Conservation (phyloP, 2,888 invertebrate species). For the Orchestes rusci region DNA sequence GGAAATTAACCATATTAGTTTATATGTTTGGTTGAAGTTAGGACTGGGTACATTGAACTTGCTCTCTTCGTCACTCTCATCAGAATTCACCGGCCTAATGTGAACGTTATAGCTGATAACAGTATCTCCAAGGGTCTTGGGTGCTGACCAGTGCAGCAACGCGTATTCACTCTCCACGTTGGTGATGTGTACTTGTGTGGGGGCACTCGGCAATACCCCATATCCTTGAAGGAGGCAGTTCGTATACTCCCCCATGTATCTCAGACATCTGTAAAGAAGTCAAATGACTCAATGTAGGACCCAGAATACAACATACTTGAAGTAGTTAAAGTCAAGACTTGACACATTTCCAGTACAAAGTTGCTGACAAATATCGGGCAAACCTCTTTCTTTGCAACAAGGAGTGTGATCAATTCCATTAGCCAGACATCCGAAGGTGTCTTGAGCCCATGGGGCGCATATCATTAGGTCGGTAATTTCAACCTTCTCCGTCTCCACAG, state of each 20-base stretch:
- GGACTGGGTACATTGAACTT: constrained; percentile 38
- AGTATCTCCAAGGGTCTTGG: constrained; percentile 63
- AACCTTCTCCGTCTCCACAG: constrained; percentile 46
- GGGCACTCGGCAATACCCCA: constrained; percentile 71
- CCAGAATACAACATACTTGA: constrained; percentile 56
- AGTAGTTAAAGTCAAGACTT: constrained; percentile 70
- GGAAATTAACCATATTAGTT: no score
- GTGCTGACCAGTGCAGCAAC: constrained; percentile 70
- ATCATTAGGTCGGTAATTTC: constrained; percentile 79
- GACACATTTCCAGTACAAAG: constrained; percentile 75
- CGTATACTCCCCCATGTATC: constrained; percentile 73
- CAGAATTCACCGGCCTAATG: constrained; percentile 36
- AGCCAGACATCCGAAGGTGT: constrained; percentile 71
- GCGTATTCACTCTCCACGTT: constrained; percentile 71
- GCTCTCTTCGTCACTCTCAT: constrained; percentile 36
- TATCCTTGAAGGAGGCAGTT: constrained; percentile 80
- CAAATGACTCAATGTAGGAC: not conserved
- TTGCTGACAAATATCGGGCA: constrained; percentile 67
- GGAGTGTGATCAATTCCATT: constrained; percentile 76
- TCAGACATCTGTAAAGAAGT: constrained; percentile 55
- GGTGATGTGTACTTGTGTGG: constrained; percentile 60
- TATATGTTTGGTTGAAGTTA: not conserved
- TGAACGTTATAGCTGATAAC: constrained; percentile 50
- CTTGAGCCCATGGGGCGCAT: constrained; percentile 80
- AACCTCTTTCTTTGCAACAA: constrained; percentile 68